Base-by-base conservation (phyloP, 2,797 vertebrate genomes). In the Caiman crocodilus region DNA sequence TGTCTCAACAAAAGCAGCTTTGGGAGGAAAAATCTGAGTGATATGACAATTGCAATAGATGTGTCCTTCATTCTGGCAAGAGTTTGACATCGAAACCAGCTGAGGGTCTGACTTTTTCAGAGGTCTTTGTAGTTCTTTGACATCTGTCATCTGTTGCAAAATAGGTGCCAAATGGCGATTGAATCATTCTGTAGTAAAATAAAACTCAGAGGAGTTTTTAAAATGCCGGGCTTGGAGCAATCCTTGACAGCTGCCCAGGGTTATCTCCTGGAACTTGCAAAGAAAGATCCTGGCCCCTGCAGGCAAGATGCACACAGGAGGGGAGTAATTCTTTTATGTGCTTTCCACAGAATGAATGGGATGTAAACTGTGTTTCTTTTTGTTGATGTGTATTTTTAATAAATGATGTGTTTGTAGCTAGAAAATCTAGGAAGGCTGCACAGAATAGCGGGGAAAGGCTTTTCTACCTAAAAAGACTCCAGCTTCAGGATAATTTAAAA, bases 331-430 rank as follows among this genome's bases (percentile, higher is more conserved):
- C 79, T 93, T 95, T 93, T 76, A 90, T 83, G 83, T 90, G 82
- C 88, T 93, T 94, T 94, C 82, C 75, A 73, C 60, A 92, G 94
- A 96, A 90, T 80, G 78, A 94, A 89, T 94, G 90, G 94, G 94
- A 94, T 0, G 28, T 95, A 93, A 94, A 91, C 87, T 25, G 50
- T 57, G 13, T 65, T 67, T 69, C 30, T 71, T 42, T 71, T 21
- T 93, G 81, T 95, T 97, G 94, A 94, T 86, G 12, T 73, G 88
- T 30, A 88, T 79, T 90, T 95, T 92, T 95, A 92, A 67, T 80
- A 87, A 96, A 94, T 81, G 11, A 95, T 85, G 79, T 94, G 90
- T 94, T 94, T 95, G 94, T 88, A 90, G 90, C 76, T 85, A 76
- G 61, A 81, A 87, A 76, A 89, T 89, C 74, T 93, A 69, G 71